Evolutionary conservation across 2,113 vertebrate species (phyloP).

Genomic region (Ptyas mucosa): DNA sequence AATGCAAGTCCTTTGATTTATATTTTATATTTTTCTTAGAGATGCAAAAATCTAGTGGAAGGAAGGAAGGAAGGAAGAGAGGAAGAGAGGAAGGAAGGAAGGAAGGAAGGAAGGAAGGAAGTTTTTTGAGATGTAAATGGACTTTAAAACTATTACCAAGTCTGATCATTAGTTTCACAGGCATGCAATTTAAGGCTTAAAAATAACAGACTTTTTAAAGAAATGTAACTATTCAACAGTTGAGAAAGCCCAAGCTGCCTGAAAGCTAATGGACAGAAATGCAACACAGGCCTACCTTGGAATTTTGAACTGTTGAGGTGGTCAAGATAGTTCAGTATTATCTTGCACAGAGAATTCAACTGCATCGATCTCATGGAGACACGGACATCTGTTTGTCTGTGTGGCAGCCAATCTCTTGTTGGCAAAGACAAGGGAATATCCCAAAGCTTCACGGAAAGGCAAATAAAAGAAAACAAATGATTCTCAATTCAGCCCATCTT

Average conservation of each 20-base stretch:
- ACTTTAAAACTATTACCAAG: neutral
- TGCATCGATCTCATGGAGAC: neutral
- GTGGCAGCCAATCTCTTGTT: neutral
- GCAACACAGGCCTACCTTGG: accelerated
- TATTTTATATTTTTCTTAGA: neutral
- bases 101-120: neutral
- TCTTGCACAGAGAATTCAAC: neutral
- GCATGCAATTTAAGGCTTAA: neutral
- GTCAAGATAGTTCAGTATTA: neutral
- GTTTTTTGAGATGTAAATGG: neutral
- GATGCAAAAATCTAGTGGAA: neutral
- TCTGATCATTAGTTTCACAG: neutral
- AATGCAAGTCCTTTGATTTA: neutral
- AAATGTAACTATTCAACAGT: neutral
- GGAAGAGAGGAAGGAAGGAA: neutral
- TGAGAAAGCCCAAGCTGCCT: neutral
- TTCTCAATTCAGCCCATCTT: slow-evolving; percentile 30
- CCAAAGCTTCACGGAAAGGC: neutral
- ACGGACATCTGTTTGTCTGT: neutral
- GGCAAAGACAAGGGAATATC: neutral
- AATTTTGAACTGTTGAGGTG: neutral
- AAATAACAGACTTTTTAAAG: neutral
- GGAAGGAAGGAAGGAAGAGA: neutral
- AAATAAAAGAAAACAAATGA: neutral
- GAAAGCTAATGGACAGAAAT: neutral